Conservation (phyloP, 37 sponge, comb jelly and placozoan genomes). For the Chondrilla cf. caribensis region DNA sequence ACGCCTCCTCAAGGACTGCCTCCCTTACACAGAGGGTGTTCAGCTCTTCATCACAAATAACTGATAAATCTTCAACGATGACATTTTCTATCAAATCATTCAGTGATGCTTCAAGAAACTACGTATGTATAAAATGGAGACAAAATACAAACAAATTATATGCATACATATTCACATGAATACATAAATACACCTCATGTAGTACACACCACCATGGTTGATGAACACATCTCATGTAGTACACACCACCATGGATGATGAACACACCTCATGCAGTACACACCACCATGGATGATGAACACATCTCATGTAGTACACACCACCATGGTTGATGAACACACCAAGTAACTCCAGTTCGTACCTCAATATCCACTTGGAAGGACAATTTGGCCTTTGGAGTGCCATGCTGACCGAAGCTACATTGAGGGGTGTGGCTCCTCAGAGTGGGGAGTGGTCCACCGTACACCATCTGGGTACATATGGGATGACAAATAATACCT, state of each 20-base stretch:
- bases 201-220: no score
- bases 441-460: slow-evolving; percentile 61
- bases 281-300: no score
- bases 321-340: no score
- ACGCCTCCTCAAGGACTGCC: neutral
- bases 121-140: no score
- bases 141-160: neutral
- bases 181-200: neutral
- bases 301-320: no score
- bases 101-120: slow-evolving; percentile 13
- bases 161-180: neutral
- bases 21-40: neutral
- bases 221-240: no score
- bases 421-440: slow-evolving; percentile 40
- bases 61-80: neutral
- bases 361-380: no score
- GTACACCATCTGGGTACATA: slow-evolving; percentile 66
- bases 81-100: neutral
- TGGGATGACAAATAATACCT: neutral
- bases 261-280: no score
- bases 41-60: neutral
- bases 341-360: no score
- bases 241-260: no score
- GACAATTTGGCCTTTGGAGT: neutral
- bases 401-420: slow-evolving; percentile 48